Base-by-base conservation (phyloP, 2,888 invertebrate species). In the Papilio protenor region DNA sequence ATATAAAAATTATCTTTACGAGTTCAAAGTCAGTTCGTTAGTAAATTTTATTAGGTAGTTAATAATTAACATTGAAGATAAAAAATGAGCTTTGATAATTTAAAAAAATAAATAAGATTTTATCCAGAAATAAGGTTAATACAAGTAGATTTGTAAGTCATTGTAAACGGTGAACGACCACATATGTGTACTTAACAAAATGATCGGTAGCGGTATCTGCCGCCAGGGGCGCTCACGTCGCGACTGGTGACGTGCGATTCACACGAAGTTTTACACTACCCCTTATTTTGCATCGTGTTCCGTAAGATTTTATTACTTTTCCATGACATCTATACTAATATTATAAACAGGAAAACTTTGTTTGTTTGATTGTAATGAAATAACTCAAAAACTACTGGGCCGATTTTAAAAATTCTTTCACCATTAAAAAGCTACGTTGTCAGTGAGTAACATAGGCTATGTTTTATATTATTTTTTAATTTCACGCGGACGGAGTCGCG, bases 181-280 rank as follows among this genome's bases (percentile, higher is more conserved):
- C 73, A 70, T 74, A 69, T 66, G 59, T 78, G 64, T 87, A 90
- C 88, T 91, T 91, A 90, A 87, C 84, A 88, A 91, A 90, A 91
- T 90, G 88, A 90, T 91, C 93, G 88, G 93, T 93, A 93, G 93
- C 94, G 92, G 92, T 87, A 90, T 88, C 87, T 75, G 73, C 79
- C 78, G 92, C 94, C 91, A 79, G 81, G 75, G 92, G 94, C 92
- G 82, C 87, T 94, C 94, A 93, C 93, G 93, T 83, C 81, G 82
- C 81, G 79, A 79, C 76, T 79, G 82, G 83, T 78, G 78, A 81
- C 80, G 82, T 81, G 78, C 82, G 85, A 83, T 91, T 92, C 92
- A 91, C 93, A 93, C 92, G 93, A 72, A 23, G 57, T 2, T 47
- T 21, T 40, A 47, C 75, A 23, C 59, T 74, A 70, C 70, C 71